Percentiles rank a stretch among this genome's conserved stretches.
These are phyloP conservation scores for Aspidapion aeneum DNA, from an alignment of 2,888 invertebrate species.

Conservation along the genomic window DNA sequence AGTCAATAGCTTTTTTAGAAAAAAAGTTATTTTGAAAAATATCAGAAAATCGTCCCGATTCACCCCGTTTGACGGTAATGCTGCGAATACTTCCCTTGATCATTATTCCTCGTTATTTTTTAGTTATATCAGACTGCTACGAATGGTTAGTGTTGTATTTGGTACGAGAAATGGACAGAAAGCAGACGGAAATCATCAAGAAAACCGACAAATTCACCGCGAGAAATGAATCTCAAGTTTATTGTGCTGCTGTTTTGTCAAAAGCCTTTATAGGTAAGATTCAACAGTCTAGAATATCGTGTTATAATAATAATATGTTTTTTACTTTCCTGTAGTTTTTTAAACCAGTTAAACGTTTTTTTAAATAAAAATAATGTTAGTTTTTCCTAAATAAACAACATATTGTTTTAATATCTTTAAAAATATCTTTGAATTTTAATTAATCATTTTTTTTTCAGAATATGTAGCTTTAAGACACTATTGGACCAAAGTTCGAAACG, in stretches of 20 bases:
- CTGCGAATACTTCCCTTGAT: no score
- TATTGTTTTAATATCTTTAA: no score
- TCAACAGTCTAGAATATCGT: background rate
- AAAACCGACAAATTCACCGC: slow-evolving; percentile 69
- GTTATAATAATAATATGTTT: no score
- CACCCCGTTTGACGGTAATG: no score
- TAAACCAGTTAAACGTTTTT: background rate
- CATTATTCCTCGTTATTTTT: no score
- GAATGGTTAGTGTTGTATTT: slow-evolving; percentile 84
- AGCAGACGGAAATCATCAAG: slow-evolving; percentile 54
- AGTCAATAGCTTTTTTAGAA: no score
- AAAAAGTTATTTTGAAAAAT: no score
- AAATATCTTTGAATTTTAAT: no score
- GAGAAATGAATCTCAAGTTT: slow-evolving; percentile 73
- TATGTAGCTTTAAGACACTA: slow-evolving; percentile 56
- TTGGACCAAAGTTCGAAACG: slow-evolving; percentile 47
- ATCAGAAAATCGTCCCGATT: no score
- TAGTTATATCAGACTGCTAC: slow-evolving; percentile 69
- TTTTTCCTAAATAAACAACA: no score
- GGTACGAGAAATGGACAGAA: slow-evolving; percentile 63
- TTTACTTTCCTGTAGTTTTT: no score
- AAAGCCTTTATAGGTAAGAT: slow-evolving; percentile 59
- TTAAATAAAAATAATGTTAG: no score
- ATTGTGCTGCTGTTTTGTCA: slow-evolving; percentile 70
- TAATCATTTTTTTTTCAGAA: slow-evolving; percentile 50